phyloP scores from a whole-genome alignment of 2,888 invertebrate genomes.

The Cryptocephalus moraei region DNA sequence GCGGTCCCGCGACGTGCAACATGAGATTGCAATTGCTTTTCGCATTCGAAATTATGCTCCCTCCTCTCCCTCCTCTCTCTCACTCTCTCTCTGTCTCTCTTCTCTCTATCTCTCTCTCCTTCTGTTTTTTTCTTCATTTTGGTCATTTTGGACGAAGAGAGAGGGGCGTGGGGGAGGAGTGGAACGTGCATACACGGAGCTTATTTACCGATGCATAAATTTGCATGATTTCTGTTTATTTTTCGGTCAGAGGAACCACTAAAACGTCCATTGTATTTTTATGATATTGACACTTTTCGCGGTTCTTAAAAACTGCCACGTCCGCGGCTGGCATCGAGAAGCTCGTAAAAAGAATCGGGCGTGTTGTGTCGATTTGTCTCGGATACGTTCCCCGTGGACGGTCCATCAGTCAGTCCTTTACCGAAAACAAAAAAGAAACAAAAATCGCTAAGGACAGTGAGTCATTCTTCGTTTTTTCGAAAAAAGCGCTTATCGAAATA shows the following conservation, averaged over 20 bases:
- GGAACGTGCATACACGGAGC: constrained; percentile 6
- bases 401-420: constrained; percentile 4
- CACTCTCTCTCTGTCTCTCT: not conserved
- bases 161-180: too few species aligned
- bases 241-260: constrained; percentile 9
- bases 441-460: not conserved
- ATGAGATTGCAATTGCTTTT: constrained; percentile 20
- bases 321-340: not conserved
- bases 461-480: too few species aligned
- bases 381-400: constrained; percentile 1
- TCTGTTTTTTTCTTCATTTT: constrained; percentile 1
- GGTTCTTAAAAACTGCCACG: constrained; percentile 3
- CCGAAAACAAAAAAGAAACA: constrained; percentile 1
- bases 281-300: constrained; percentile 10
- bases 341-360: not conserved
- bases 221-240: constrained; percentile 10
- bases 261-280: constrained; percentile 10
- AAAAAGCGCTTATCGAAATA: too few species aligned
- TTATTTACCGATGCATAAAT: constrained; percentile 13
- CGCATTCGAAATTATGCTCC: constrained; percentile 14
- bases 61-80: too few species aligned
- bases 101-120: constrained; percentile 1
- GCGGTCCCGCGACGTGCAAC: constrained; percentile 17
- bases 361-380: not conserved
- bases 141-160: too few species aligned